Conservation (phyloP, 2,113 vertebrate species). For the Argyrosomus japonicus region DNA sequence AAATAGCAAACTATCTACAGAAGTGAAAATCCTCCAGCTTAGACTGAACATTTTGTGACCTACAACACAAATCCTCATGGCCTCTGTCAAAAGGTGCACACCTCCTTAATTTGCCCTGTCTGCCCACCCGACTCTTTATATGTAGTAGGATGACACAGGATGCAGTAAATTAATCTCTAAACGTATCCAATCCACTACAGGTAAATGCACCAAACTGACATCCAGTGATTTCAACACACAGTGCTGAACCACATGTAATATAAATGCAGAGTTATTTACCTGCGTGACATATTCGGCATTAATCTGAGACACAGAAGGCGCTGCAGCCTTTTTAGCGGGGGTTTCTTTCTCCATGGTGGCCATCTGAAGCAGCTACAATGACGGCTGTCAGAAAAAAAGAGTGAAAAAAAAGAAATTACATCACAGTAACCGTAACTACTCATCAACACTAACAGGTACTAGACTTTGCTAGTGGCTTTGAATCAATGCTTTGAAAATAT, state of each 20-base stretch:
- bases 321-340: conserved; percentile 91
- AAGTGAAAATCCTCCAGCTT: background rate
- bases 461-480: accelerated
- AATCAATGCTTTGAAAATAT: background rate
- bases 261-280: conserved; percentile 77
- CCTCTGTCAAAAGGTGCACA: background rate
- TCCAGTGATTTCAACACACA: background rate
- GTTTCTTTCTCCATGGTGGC: conserved; percentile 82
- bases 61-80: background rate
- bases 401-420: background rate
- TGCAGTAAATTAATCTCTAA: background rate
- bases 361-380: conserved; percentile 26
- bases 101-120: background rate
- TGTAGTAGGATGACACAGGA: background rate
- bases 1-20: background rate
- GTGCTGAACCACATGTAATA: background rate
- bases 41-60: background rate
- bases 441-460: background rate
- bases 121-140: too few species aligned
- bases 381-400: background rate
- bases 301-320: conserved; percentile 97
- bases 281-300: conserved; percentile 98
- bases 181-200: background rate
- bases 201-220: background rate
- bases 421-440: background rate